phyloP scores from a whole-genome alignment of 2,888 invertebrate genomes.

The Drosophila recens region DNA sequence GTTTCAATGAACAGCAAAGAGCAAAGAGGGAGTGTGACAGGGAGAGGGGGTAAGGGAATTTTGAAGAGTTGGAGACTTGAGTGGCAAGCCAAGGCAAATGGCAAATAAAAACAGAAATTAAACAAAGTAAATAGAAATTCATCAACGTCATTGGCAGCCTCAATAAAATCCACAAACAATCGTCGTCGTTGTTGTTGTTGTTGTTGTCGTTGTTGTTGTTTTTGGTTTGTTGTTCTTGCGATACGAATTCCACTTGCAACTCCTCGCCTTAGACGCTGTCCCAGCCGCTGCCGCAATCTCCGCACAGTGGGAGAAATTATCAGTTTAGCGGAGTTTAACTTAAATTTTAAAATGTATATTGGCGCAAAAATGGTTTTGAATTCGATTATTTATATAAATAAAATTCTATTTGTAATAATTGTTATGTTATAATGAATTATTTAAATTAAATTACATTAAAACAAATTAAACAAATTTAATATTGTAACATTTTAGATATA shows the following conservation, averaged over 20 bases:
- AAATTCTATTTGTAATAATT: no score
- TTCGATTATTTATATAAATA: no score
- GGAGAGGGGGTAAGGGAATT: no score
- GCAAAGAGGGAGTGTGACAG: not conserved
- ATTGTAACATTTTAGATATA: no score
- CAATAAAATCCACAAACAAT: conserved; percentile 78
- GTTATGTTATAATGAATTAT: no score
- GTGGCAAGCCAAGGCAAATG: conserved; percentile 72
- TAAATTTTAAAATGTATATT: no score
- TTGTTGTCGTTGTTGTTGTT: no score
- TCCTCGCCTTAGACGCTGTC: conserved; percentile 1
- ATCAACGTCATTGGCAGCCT: conserved; percentile 75
- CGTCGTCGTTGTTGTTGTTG: conserved; percentile 32
- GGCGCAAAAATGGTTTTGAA: no score
- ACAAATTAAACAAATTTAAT: no score
- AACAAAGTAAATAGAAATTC: conserved; percentile 82
- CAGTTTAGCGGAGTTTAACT: not conserved
- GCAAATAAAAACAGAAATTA: conserved; percentile 81
- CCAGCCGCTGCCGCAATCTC: not conserved
- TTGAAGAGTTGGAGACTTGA: conserved; percentile 21
- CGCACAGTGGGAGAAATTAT: not conserved
- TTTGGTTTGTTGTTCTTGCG: conserved; percentile 64
- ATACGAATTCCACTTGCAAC: conserved; percentile 29
- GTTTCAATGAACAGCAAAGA: conserved; percentile 36
- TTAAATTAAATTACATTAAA: no score